Percentiles rank a stretch among this genome's conserved stretches.
These are phyloP conservation scores for Tenthredo notha DNA, from an alignment of 2,888 invertebrate genomes.

Conservation along the genomic window DNA sequence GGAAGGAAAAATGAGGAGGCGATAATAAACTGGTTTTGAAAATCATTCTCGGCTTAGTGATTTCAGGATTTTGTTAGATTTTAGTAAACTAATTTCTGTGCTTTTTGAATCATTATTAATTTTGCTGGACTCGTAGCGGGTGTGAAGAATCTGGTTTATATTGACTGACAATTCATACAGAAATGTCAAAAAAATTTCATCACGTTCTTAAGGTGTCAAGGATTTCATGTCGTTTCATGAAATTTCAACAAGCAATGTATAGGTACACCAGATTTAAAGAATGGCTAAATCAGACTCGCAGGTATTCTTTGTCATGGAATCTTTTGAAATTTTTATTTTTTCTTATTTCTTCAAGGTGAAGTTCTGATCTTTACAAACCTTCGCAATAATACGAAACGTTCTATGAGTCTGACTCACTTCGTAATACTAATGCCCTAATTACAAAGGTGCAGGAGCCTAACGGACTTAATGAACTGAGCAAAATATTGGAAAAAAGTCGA, in stretches of 20 bases:
- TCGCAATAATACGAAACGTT: background rate
- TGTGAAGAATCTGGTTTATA: background rate
- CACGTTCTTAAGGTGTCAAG: background rate
- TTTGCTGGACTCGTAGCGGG: background rate
- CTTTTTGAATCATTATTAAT: background rate
- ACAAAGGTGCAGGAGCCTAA: background rate
- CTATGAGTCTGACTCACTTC: background rate
- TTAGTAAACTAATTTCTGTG: too few species aligned
- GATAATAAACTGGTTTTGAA: too few species aligned
- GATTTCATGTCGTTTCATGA: background rate
- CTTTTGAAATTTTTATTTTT: background rate
- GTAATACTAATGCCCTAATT: background rate
- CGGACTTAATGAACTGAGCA: background rate
- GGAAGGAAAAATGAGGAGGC: too few species aligned
- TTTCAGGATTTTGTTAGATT: too few species aligned
- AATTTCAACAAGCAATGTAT: background rate
- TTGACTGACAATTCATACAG: background rate
- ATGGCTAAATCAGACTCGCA: background rate
- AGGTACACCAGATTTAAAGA: background rate
- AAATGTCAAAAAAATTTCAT: conserved; percentile 7
- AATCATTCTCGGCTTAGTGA: too few species aligned
- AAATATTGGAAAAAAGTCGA: background rate
- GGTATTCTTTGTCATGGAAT: background rate
- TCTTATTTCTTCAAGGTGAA: background rate
- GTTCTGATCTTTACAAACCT: background rate